Evolutionary conservation across 23 tunicate species (phyloP).

Genomic region (Trididemnum miniatum): DNA sequence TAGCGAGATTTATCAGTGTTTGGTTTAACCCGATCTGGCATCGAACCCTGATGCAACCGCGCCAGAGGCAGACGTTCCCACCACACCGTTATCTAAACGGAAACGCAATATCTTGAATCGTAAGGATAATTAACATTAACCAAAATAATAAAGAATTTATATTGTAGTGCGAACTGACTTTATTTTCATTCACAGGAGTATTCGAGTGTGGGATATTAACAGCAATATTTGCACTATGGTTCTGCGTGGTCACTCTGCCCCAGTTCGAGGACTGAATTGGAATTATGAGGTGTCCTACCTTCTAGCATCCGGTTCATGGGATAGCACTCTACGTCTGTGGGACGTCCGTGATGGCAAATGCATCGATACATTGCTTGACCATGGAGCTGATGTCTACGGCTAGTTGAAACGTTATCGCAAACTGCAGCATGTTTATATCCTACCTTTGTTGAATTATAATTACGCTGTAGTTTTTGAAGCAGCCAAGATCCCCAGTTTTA

Average conservation of each 20-base stretch:
- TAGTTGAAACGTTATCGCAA: neutral
- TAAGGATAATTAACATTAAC: no score
- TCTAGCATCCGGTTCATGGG: constrained; percentile 90
- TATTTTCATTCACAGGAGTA: constrained; percentile 33
- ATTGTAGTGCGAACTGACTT: neutral
- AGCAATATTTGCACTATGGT: constrained; percentile 44
- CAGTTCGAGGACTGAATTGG: constrained; percentile 82
- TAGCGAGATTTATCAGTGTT: no score
- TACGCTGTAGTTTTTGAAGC: no score
- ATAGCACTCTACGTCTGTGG: constrained; percentile 76
- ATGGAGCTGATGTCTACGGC: constrained; percentile 95
- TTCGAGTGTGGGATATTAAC: constrained; percentile 70
- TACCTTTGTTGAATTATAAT: no score
- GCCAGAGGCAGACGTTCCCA: no score
- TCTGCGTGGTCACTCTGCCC: constrained; percentile 64
- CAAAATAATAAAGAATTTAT: neutral
- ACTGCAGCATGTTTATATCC: no score
- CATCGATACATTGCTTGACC: constrained; percentile 61
- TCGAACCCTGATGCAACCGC: no score
- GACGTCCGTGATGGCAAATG: constrained; percentile 70
- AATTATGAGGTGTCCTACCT: constrained; percentile 76
- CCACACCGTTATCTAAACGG: no score
- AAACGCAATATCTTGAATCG: no score
- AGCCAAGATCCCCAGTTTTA: no score
- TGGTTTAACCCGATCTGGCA: no score